phyloP scores from a whole-genome alignment of 2,113 vertebrate genomes.

The Hucho hucho region DNA sequence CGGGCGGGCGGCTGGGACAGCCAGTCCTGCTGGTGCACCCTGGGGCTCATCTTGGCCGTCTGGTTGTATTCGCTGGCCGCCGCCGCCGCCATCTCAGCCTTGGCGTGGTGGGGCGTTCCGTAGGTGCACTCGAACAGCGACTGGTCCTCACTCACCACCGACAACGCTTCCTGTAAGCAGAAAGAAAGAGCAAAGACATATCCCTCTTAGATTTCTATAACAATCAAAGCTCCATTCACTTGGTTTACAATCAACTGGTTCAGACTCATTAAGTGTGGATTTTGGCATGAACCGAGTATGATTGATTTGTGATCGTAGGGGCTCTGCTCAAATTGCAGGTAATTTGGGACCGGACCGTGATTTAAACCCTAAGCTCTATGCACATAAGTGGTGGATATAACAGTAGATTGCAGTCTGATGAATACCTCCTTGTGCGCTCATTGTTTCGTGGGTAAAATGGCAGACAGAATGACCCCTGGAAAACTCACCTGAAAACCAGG shows the following conservation, averaged over 20 bases:
- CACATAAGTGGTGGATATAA: neutral
- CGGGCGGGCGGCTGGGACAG: constrained; percentile 78
- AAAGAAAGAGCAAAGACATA: neutral
- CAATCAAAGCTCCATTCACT: neutral
- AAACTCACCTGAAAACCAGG: constrained; percentile 14
- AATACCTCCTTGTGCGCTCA: constrained; percentile 4
- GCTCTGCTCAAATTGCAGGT: neutral
- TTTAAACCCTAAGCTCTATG: constrained; percentile 5
- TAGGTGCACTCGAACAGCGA: constrained; percentile 87
- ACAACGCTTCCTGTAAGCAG: constrained; percentile 80
- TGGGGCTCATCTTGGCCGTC: constrained; percentile 84
- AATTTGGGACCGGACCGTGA: neutral
- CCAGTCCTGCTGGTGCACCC: constrained; percentile 86
- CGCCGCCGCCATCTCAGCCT: constrained; percentile 86
- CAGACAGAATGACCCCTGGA: constrained; percentile 2
- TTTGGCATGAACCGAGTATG: neutral
- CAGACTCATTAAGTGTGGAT: constrained; percentile 6
- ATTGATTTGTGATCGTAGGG: neutral
- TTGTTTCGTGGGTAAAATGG: neutral
- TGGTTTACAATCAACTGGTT: neutral
- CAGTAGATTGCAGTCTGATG: neutral
- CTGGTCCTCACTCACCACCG: constrained; percentile 88
- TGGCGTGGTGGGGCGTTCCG: constrained; percentile 79
- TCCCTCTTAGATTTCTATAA: neutral
- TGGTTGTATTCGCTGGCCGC: constrained; percentile 85